A percentile compares a stretch with the other conserved stretches of the same genome.
These are phyloP conservation scores for Bos indicus DNA, from an alignment of 2,113 vertebrate genomes.

Conservation along the genomic window DNA sequence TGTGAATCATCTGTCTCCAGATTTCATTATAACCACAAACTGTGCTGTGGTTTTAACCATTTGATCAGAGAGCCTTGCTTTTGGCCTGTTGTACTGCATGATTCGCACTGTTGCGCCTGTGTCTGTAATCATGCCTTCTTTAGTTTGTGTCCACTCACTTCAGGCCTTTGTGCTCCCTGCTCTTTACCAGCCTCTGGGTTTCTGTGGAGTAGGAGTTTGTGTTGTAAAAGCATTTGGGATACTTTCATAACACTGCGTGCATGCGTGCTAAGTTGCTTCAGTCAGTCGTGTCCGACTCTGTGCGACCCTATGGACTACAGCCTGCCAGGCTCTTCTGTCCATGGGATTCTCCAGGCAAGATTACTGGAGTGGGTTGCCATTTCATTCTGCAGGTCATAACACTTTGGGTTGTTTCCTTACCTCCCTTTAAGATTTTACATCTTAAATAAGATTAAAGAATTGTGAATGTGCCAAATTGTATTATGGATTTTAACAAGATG, in stretches of 20 bases:
- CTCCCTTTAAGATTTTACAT: neutral
- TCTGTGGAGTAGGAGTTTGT: neutral
- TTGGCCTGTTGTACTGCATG: neutral
- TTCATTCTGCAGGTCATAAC: neutral
- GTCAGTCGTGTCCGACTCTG: neutral
- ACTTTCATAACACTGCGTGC: neutral
- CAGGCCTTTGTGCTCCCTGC: neutral
- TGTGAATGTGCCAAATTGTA: neutral
- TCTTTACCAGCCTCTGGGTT: neutral
- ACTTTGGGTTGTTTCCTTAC: neutral
- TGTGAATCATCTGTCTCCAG: neutral
- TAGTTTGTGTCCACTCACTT: neutral
- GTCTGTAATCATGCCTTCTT: neutral
- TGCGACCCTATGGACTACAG: neutral
- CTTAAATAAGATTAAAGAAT: neutral
- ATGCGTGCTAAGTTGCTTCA: neutral
- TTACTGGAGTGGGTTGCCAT: neutral
- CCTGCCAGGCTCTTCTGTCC: neutral
- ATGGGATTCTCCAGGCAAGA: neutral
- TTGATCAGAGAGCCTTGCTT: neutral
- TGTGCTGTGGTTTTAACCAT: neutral
- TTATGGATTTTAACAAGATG: conserved; percentile 1
- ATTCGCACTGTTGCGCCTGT: neutral
- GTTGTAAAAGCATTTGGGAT: neutral
- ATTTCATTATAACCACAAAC: neutral